Base-by-base conservation (phyloP, 1,140 invertebrate species). In the Drosophila tristis region DNA sequence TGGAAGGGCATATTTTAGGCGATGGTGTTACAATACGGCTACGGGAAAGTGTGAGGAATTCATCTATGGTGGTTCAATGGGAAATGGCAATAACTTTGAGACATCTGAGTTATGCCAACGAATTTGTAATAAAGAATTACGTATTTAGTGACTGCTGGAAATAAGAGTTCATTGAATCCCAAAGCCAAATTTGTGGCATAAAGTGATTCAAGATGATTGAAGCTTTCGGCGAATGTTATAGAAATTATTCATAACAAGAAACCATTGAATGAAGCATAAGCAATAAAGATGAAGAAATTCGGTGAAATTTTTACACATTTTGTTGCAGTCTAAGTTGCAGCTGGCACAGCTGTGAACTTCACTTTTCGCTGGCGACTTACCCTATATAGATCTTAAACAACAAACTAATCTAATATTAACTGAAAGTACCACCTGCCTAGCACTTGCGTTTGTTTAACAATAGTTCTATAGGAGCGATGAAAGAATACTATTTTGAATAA, bases 51-150 rank as follows among this genome's bases (percentile, higher is more conserved):
- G 72, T 3, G 5, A 2, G 0, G 3, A 6, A 8, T 74, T 62
- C 25, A 31, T 2, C 2, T 74, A 44, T 25, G 49, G 48, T 0
- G 65, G 65, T 4, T 58, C 9, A 1, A 1, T 8, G 4, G 8
- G n/a, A 16, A 58, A 20, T 43, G 43, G 4, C 8, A 72, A 74
- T 49, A 59, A 54, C 8, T 77, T 75, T 53, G 0, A 0, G 3
- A 47, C 53, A 8, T 2, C 20, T 7, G 0, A 1, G 2, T 11
- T 13, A 0, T 76, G 74, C 35, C 44, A 13, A 49, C 2, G 11
- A 39, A 39, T 39, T 2, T 0, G 8, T 0, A 56, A 8, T 5
- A 8, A 11, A 35, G 9, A 49, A 23, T 1, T 9, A 29, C 0
- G 2, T 31, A 11, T 2, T 13, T 50, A 4, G 3, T 4, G 23